These are phyloP conservation scores for Ctenomys sociabilis DNA, from an alignment of 2,113 vertebrate species.

Conservation along the genomic window DNA sequence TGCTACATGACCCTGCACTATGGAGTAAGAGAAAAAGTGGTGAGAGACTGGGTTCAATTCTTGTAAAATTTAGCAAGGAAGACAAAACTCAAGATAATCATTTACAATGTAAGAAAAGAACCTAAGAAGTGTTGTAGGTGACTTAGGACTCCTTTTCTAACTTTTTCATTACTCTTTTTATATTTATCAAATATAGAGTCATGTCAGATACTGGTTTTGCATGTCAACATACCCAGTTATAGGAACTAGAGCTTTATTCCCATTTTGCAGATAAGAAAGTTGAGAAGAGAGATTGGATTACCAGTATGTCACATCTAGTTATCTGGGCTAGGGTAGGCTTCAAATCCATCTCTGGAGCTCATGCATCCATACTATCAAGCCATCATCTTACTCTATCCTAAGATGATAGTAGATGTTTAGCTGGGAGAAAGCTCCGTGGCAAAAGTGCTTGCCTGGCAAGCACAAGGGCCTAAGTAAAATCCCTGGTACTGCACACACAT, in stretches of 20 bases:
- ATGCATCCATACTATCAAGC: not conserved
- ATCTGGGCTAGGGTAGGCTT: not conserved
- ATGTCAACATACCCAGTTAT: constrained; percentile 30
- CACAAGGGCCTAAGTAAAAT: too few relatives aligned
- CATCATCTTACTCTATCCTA: not conserved
- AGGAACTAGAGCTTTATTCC: constrained; percentile 2
- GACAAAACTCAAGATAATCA: not conserved
- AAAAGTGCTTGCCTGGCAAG: too few relatives aligned
- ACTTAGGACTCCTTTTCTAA: constrained; percentile 4
- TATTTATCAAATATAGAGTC: constrained; percentile 21
- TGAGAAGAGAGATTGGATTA: not conserved
- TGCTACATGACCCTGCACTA: not conserved
- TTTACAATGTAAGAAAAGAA: not conserved
- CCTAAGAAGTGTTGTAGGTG: not conserved
- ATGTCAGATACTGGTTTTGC: not conserved
- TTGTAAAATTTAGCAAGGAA: not conserved
- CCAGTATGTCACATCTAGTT: not conserved
- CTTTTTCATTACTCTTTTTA: not conserved
- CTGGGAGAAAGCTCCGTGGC: too few relatives aligned
- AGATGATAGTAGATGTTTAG: too few relatives aligned
- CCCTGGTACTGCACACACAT: too few relatives aligned
- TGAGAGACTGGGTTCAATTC: not conserved
- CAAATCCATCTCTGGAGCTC: not conserved
- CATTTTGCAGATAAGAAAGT: not conserved
- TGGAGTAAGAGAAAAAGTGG: not conserved